Evolutionary conservation across 2,113 vertebrate species (phyloP), one percentile per base, ranked within the genome.

Genomic region (Brachyistius frenatus): DNA sequence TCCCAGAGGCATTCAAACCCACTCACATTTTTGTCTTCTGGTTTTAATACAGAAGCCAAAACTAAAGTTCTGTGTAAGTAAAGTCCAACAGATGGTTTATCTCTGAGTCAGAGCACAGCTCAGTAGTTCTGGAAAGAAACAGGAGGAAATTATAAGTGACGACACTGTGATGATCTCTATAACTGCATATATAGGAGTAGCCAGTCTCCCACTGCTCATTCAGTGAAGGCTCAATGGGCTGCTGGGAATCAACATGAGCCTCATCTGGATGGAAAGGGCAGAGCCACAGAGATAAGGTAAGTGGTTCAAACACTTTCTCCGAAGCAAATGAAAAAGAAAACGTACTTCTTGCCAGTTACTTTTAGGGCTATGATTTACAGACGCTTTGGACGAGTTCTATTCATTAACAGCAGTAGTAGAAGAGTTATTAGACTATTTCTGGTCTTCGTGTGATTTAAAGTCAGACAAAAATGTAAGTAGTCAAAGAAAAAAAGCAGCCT

Each of bases 131-230:
- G 23, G 23, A 23, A 23, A 23, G 23, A 23, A 23, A 23, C 23
- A 23, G 23, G 23, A 23, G 23, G 23, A 23, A 23, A 23, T 23
- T 23, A 23, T 23, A 23, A 23, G 23, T 23, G 78, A 87, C 63
- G 85, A 73, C 78, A 80, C 75, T 49, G 9, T 56, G 63, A 79
- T 76, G 61, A 80, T 76, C 36, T 70, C 60, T 71, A 56, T 10
- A 46, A 65, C 66, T 57, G 58, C 53, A 31, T n/a, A 35, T 85
- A 90, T 91, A 91, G 90, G 76, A 79, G 23, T 11, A 14, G 47
- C 7, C 83, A 64, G 66, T 64, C 62, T 61, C 41, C 16, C 52
- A 52, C 39, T 47, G 23, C n/a, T 53, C n/a, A 33, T 16, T 66
- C 64, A 78, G 62, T 10, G 23, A 33, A 49, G 6, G 49, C 23